Conservation (phyloP, 2,113 vertebrate species). For the Camarhynchus parvulus region DNA sequence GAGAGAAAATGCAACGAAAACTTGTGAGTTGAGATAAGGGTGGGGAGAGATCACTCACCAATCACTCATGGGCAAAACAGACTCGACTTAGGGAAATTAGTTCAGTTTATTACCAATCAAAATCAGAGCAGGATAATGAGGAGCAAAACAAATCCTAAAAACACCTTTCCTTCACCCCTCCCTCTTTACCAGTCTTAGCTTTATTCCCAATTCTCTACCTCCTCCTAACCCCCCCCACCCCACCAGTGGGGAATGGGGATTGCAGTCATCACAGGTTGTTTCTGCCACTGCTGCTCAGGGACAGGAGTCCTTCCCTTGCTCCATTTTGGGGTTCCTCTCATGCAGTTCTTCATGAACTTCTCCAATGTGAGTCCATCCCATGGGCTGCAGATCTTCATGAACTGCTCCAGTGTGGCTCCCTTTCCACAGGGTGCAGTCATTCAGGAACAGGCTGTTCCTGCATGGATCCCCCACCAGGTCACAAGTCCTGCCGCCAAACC, state of each 20-base stretch:
- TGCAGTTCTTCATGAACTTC: not conserved
- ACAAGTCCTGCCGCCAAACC: not conserved
- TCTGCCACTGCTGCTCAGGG: not conserved
- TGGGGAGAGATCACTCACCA: not conserved
- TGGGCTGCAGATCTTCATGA: not conserved
- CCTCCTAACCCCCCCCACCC: not conserved
- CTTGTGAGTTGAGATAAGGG: not conserved
- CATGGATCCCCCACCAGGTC: rapidly evolving
- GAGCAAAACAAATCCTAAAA: not conserved
- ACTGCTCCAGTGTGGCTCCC: not conserved
- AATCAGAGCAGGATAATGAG: not conserved
- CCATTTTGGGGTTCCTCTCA: not conserved
- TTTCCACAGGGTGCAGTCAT: not conserved
- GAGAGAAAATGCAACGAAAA: not conserved
- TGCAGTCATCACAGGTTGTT: not conserved
- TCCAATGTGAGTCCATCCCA: not conserved
- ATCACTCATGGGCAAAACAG: not conserved
- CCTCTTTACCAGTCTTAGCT: not conserved
- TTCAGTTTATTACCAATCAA: not conserved
- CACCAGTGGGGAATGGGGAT: not conserved
- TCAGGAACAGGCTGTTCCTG: not conserved
- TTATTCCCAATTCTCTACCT: not conserved
- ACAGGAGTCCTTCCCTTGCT: not conserved
- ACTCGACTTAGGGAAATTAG: not conserved
- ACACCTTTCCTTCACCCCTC: not conserved